Percentiles rank a stretch among this genome's conserved stretches.
Conservation (phyloP, 2,888 invertebrate genomes). For the Sepiola atlantica region DNA sequence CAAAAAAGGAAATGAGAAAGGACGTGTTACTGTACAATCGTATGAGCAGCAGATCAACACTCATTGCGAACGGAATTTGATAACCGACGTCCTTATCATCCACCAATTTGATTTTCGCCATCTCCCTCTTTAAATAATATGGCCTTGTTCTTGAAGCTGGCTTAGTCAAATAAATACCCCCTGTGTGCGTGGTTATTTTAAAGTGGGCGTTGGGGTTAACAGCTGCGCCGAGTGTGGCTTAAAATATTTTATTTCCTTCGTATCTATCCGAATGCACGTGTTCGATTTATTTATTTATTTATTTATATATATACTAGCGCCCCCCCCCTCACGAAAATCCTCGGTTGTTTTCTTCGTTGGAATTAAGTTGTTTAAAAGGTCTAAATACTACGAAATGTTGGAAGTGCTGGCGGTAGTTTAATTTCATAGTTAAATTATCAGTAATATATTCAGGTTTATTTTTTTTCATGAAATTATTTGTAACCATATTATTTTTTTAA, state of each 20-base stretch:
- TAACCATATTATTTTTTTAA: no score
- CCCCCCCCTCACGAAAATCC: no score
- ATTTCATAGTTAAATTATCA: no score
- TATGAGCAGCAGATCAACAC: not conserved
- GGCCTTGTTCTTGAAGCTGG: not conserved
- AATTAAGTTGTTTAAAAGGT: no score
- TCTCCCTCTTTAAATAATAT: not conserved
- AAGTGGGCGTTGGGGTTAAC: not conserved
- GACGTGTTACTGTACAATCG: not conserved
- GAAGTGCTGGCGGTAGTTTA: no score
- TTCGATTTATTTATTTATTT: not conserved
- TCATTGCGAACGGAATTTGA: not conserved
- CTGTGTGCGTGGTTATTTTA: not conserved
- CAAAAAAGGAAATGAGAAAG: not conserved
- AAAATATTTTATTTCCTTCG: not conserved
- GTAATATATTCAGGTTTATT: no score
- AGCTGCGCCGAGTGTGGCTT: not conserved
- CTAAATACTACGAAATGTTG: no score
- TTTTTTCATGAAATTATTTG: no score
- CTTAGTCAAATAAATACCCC: not conserved
- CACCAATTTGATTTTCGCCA: not conserved
- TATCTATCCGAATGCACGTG: not conserved
- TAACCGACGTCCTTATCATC: not conserved
- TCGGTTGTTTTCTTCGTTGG: no score
- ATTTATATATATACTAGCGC: not conserved